Evolutionary conservation across 1,140 invertebrate species (phyloP).

Genomic region (Drosophila kurseongensis): DNA sequence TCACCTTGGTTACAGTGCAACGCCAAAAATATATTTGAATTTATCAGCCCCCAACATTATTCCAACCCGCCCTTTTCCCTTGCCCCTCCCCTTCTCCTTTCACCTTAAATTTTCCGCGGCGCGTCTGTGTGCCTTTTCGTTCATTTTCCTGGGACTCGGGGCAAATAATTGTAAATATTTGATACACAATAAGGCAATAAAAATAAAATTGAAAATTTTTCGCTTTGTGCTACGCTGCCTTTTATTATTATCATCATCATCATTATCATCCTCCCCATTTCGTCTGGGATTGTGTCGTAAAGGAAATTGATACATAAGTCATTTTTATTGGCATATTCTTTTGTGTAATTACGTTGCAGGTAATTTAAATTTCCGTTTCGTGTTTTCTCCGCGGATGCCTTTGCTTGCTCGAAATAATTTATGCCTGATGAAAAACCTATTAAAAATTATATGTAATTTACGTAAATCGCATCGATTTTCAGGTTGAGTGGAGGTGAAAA

Average conservation of each 20-base stretch:
- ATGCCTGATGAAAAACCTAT: conserved; percentile 45
- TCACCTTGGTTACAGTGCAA: conserved; percentile 81
- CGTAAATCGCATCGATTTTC: conserved; percentile 48
- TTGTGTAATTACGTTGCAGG: conserved; percentile 80
- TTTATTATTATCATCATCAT: conserved; percentile 72
- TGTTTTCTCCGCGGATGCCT: neutral
- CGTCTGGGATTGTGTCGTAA: conserved; percentile 55
- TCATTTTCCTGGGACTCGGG: conserved; percentile 68
- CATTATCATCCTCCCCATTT: conserved; percentile 20
- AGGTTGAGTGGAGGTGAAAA: conserved; percentile 4
- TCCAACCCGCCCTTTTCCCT: no score
- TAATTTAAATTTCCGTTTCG: conserved; percentile 73
- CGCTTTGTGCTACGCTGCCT: conserved; percentile 70
- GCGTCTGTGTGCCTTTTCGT: conserved; percentile 29
- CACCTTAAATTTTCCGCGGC: conserved; percentile 2
- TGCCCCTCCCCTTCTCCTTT: no score
- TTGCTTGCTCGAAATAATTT: conserved; percentile 23
- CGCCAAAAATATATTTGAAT: conserved; percentile 68
- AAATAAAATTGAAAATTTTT: conserved; percentile 82
- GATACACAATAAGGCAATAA: conserved; percentile 84
- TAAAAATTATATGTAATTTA: conserved; percentile 52
- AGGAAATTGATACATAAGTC: conserved; percentile 83
- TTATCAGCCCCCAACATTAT: conserved; percentile 56
- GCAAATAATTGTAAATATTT: conserved; percentile 84
- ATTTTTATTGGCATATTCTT: conserved; percentile 84